phyloP scores from a whole-genome alignment of 2,113 vertebrate genomes.

The Lepidothrix coronata region DNA sequence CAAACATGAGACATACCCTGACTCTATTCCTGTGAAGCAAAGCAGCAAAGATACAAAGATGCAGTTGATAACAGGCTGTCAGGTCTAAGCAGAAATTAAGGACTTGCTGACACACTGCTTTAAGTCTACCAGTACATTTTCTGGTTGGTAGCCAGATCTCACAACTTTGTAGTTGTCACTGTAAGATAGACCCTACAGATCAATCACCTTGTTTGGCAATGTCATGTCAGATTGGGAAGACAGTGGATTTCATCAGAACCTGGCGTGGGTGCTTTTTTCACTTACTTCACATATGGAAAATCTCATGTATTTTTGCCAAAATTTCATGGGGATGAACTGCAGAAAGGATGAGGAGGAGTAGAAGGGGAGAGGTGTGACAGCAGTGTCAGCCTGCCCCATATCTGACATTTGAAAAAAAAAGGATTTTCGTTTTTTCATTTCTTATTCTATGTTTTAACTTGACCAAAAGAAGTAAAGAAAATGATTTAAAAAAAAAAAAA shows the following conservation, averaged over 20 bases:
- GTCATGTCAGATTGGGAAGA: slow-evolving; percentile 26
- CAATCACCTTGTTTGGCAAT: slow-evolving; percentile 41
- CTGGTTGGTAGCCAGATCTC: slow-evolving; percentile 25
- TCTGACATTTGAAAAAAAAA: slow-evolving; percentile 7
- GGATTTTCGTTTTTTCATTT: not conserved
- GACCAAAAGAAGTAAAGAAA: not conserved
- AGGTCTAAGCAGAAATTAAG: not conserved
- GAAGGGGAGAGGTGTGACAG: slow-evolving; percentile 49
- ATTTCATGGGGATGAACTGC: slow-evolving; percentile 28
- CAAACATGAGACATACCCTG: not conserved
- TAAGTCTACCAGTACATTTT: slow-evolving; percentile 1
- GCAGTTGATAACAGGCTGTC: not conserved
- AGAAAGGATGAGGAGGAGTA: slow-evolving; percentile 36
- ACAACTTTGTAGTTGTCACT: slow-evolving; percentile 5
- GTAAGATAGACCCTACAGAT: slow-evolving; percentile 50
- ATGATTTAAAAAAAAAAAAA: not conserved
- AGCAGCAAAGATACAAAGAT: not conserved
- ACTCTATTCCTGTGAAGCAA: not conserved
- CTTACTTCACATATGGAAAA: slow-evolving; percentile 48
- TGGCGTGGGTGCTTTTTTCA: slow-evolving; percentile 34
- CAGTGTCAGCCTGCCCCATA: slow-evolving; percentile 37
- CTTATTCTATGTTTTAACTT: not conserved
- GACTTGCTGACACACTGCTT: slow-evolving; percentile 3
- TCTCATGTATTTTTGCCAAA: slow-evolving; percentile 55
- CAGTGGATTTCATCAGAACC: slow-evolving; percentile 41